phyloP scores from a whole-genome alignment of 2,797 vertebrate species.

The Ceyx erithaca region DNA sequence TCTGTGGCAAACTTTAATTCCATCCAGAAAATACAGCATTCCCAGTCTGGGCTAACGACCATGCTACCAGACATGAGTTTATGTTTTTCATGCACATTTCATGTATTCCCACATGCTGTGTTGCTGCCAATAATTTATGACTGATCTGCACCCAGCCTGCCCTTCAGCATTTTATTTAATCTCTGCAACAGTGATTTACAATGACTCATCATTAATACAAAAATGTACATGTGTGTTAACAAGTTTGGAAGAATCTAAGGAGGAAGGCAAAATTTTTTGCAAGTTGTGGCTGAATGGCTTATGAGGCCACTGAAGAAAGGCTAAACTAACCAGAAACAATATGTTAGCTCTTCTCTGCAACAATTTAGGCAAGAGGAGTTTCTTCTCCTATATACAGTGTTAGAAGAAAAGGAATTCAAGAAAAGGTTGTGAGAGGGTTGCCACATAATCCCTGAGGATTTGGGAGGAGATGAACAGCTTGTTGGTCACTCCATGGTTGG shows the following conservation, averaged over 20 bases:
- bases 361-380: neutral
- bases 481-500: neutral
- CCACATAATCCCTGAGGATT: neutral
- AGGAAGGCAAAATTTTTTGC: slow-evolving; percentile 62
- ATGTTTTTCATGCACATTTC: slow-evolving; percentile 85
- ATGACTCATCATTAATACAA: slow-evolving; percentile 89
- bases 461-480: neutral
- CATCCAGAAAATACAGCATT: slow-evolving; percentile 66
- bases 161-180: slow-evolving; percentile 97
- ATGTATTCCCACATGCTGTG: slow-evolving; percentile 85
- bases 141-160: slow-evolving; percentile 89
- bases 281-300: slow-evolving; percentile 59
- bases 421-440: neutral
- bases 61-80: slow-evolving; percentile 76
- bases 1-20: slow-evolving; percentile 67
- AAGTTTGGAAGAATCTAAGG: slow-evolving; percentile 82
- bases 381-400: neutral
- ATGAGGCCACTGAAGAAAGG: slow-evolving; percentile 31
- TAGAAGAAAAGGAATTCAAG: neutral
- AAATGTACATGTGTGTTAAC: slow-evolving; percentile 92
- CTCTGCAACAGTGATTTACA: slow-evolving; percentile 84
- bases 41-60: slow-evolving; percentile 71
- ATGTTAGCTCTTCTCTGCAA: slow-evolving; percentile 40
- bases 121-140: slow-evolving; percentile 95
- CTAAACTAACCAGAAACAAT: slow-evolving; percentile 30